Conservation (phyloP, 2,113 vertebrate genomes). For the Chaetodon auriga region DNA sequence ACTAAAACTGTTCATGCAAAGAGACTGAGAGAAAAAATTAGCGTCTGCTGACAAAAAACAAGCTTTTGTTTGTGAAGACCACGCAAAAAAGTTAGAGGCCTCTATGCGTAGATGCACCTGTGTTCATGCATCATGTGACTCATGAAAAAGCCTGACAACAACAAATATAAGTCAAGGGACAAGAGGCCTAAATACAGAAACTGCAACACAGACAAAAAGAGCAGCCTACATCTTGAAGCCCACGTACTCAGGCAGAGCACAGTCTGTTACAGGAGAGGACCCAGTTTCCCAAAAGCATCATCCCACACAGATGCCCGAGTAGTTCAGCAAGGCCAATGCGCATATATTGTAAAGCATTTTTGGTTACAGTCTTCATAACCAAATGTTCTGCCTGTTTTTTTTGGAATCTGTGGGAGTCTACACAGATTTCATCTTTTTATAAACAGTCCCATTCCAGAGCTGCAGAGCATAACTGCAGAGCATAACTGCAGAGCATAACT, state of each 20-base stretch:
- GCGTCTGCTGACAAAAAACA: slow-evolving; percentile 15
- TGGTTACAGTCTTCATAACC: neutral
- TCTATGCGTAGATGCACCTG: slow-evolving; percentile 50
- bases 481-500: slow-evolving; percentile 12
- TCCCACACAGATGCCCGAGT: slow-evolving; percentile 34
- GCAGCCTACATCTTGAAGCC: slow-evolving; percentile 46
- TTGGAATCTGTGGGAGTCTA: slow-evolving; percentile 21
- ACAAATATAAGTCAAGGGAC: slow-evolving; percentile 14
- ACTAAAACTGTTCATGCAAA: neutral
- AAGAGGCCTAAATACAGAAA: slow-evolving; percentile 51
- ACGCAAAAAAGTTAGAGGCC: slow-evolving; percentile 27
- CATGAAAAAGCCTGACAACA: slow-evolving; percentile 24
- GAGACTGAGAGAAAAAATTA: too few relatives aligned
- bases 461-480: slow-evolving; percentile 40
- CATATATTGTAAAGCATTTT: neutral
- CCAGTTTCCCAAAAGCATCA: slow-evolving; percentile 53
- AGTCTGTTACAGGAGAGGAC: slow-evolving; percentile 49
- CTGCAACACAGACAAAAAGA: slow-evolving; percentile 50
- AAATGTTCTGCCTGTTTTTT: slow-evolving; percentile 14
- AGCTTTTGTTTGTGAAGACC: slow-evolving; percentile 9
- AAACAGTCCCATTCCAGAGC: slow-evolving; percentile 64
- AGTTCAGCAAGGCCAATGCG: slow-evolving; percentile 11
- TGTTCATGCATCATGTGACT: slow-evolving; percentile 10
- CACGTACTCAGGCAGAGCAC: slow-evolving; percentile 37
- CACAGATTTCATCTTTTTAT: neutral